Evolutionary conservation across 2,888 invertebrate genomes (phyloP), one percentile per base, ranked within the genome.

Genomic region (Bibio marci): DNA sequence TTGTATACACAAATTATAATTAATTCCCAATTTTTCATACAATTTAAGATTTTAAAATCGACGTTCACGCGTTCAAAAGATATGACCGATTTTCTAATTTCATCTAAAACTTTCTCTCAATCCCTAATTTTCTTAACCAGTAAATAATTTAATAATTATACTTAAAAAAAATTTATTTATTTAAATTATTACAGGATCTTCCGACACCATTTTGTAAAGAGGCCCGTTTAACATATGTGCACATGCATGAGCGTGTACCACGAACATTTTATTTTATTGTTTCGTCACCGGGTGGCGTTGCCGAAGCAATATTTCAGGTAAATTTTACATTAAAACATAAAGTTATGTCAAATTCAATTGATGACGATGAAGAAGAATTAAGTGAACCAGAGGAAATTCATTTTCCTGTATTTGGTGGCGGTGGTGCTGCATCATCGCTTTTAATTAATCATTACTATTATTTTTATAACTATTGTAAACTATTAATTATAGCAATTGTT

Each of bases 191-290:
- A n/a, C 37, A 62, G 62, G 62, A 62, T 46, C 50, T 62, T 11
- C 62, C 62, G 17, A 60, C 58, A 33, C 62, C 62, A 8, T 62
- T 57, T 46, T 62, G 62, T 47, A 62, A 62, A 47, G 62, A 62
- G 49, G 62, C 62, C 22, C 58, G 62, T 3, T 52, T 62, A 28
- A 62, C 62, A 12, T 62, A 62, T 47, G 59, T 62, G 36, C 60
- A 60, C 50, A 62, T 62, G 62, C 62, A 62, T 43, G 62, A 62
- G 42, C 51, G 60, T 14, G 62, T 62, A 31, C 58, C 61, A 7
- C 52, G 62, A 30, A 58, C 55, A 28, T 62, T 62, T 44, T 62
- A 62, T 45, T 62, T 62, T 41, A 58, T 62, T 36, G 62, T 62
- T 10, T 62, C 62, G 12, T 52, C 62, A 39, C 59, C 62, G 6